Base-by-base conservation (phyloP, 2,888 invertebrate species). In the Corythucha ciliata region DNA sequence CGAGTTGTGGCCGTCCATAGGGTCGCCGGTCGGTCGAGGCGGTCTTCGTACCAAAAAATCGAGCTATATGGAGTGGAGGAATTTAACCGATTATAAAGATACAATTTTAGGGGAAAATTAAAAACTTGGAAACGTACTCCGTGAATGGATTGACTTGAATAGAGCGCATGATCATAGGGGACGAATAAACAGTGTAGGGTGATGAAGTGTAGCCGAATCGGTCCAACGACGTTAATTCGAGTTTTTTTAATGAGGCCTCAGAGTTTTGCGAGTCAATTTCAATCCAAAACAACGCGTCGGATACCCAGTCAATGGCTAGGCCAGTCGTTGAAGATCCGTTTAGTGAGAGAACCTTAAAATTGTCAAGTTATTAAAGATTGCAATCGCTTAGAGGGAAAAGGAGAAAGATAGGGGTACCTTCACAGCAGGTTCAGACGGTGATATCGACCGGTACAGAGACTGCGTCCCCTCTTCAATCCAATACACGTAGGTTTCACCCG, bases 281-380 rank as follows among this genome's bases (percentile, higher is more conserved):
- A 0, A 82, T 75, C 80, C 88, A 90, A 66, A 87, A 93, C 5
- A 93, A 70, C 39, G 80, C 79, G 42, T 90, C 75, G 42, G 83
- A 79, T 36, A 93, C 77, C 93, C 93, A 94, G 68, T 94, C 92
- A 1, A 89, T 74, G 2, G 84, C 79, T 22, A 93, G 68, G 54
- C 83, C 80, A 8, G 76, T 67, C 0, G 76, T 77, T 4, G 33
- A 14, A 25, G 74, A 74, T n/a, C 74, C 74, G 26, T 74, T 72
- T 52, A 80, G 65, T 10, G 74, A 36, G 12, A 51, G 16, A 16
- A 51, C 37, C 45, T 51, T 29, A 29, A 29, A 29, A 29, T 29
- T 10, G n/a, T n/a, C n/a, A n/a, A n/a, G n/a, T n/a, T n/a, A n/a
- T n/a, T n/a, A n/a, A n/a, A n/a, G n/a, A n/a, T n/a, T n/a, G n/a